Conservation (phyloP, 2,113 vertebrate genomes). For the Isichthys henryi region DNA sequence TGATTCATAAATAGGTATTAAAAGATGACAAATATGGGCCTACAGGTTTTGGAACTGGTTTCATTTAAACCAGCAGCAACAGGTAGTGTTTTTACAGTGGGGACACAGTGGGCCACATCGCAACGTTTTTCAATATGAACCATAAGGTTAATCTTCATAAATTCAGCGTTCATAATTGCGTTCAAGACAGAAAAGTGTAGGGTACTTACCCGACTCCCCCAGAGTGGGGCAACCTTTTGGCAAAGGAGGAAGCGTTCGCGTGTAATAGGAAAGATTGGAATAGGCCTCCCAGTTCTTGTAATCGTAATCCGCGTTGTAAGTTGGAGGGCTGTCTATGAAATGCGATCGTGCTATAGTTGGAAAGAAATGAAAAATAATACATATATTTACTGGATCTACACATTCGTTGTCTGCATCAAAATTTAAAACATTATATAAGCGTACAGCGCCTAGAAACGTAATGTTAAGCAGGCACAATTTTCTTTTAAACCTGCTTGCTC, state of each 20-base stretch:
- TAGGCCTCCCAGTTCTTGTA: slow-evolving; percentile 95
- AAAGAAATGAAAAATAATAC: neutral
- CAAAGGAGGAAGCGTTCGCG: slow-evolving; percentile 81
- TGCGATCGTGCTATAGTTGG: slow-evolving; percentile 75
- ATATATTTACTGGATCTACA: neutral
- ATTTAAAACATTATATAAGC: neutral
- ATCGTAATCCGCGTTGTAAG: slow-evolving; percentile 74
- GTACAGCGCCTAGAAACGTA: neutral
- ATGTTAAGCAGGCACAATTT: neutral
- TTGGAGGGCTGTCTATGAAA: slow-evolving; percentile 88
- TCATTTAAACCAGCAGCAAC: neutral
- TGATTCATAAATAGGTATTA: neutral
- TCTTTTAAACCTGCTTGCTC: neutral
- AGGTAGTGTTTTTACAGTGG: slow-evolving; percentile 6
- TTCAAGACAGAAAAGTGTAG: neutral
- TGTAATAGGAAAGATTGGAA: slow-evolving; percentile 89
- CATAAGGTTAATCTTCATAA: neutral
- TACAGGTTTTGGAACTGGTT: neutral
- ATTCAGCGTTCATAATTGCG: neutral
- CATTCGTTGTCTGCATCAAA: neutral
- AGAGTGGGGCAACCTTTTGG: slow-evolving; percentile 81
- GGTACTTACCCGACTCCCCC: slow-evolving; percentile 80
- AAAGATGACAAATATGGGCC: neutral
- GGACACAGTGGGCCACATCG: neutral
- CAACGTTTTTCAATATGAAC: neutral